These are phyloP conservation scores for Pitta sordida DNA, from an alignment of 2,113 vertebrate genomes.

Conservation along the genomic window DNA sequence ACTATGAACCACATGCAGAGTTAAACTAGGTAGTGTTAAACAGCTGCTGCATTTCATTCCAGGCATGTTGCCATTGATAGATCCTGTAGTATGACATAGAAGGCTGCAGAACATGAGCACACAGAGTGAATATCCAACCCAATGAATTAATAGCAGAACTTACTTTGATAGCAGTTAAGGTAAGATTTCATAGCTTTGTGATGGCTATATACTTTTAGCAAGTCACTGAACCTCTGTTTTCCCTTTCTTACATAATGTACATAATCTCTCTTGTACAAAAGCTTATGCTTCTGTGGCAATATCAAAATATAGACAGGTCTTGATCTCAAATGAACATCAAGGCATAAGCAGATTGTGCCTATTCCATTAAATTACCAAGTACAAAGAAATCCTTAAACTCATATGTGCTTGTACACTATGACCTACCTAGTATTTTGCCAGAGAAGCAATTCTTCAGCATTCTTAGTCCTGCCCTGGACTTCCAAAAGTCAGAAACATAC, in stretches of 20 bases:
- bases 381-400: neutral
- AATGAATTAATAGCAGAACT: neutral
- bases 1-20: neutral
- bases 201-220: neutral
- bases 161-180: neutral
- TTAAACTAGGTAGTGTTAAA: neutral
- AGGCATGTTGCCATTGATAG: neutral
- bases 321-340: neutral
- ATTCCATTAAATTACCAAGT: neutral
- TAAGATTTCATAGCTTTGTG: neutral
- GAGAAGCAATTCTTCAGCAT: neutral
- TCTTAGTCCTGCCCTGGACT: neutral
- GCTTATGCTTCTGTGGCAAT: neutral
- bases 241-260: neutral
- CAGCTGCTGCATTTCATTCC: neutral
- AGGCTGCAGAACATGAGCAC: neutral
- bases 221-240: neutral
- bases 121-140: neutral
- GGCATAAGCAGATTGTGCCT: neutral
- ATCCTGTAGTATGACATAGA: neutral
- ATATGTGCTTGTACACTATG: neutral
- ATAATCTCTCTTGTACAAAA: neutral
- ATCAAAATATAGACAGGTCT: neutral
- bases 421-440: neutral
- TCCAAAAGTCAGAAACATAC: neutral